Percentiles rank a stretch among this genome's conserved stretches.
Evolutionary conservation across 2,113 vertebrate genomes (phyloP).

Genomic region (Crotalus viridis): DNA sequence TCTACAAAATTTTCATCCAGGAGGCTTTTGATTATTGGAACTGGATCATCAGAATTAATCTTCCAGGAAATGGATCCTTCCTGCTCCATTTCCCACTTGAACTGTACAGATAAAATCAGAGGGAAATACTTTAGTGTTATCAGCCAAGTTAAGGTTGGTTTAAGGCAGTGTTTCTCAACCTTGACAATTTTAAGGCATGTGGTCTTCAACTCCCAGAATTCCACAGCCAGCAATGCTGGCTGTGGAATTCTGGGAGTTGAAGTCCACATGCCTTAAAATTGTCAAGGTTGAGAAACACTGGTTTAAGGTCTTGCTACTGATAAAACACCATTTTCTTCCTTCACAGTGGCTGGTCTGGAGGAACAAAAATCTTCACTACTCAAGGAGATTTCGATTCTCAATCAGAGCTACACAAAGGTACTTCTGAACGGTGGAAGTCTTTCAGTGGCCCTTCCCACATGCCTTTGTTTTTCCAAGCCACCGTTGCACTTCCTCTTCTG

Average conservation of each 20-base stretch:
- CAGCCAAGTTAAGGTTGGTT: not conserved
- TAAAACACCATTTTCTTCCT: not conserved
- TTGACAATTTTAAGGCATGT: no score
- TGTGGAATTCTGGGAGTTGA: no score
- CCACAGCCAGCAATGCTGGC: no score
- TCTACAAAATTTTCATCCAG: not conserved
- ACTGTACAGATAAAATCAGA: not conserved
- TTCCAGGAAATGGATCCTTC: not conserved
- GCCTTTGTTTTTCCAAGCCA: not conserved
- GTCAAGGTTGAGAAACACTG: not conserved
- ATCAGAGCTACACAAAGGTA: conserved; percentile 22
- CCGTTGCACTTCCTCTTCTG: not conserved
- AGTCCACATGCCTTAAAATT: no score
- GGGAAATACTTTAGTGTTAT: not conserved
- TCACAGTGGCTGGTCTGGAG: conserved; percentile 17
- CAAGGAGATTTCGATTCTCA: conserved; percentile 10
- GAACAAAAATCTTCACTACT: conserved; percentile 23
- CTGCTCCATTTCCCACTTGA: not conserved
- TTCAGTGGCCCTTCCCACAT: not conserved
- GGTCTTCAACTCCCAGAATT: no score
- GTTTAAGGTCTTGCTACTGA: not conserved
- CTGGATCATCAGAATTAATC: not conserved
- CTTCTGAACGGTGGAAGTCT: not conserved
- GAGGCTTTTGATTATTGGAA: not conserved
- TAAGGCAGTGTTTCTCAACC: not conserved